Evolutionary conservation across 2,797 vertebrate species (phyloP), one percentile per base, ranked within the genome.

Genomic region (Halcyon chelicuti): DNA sequence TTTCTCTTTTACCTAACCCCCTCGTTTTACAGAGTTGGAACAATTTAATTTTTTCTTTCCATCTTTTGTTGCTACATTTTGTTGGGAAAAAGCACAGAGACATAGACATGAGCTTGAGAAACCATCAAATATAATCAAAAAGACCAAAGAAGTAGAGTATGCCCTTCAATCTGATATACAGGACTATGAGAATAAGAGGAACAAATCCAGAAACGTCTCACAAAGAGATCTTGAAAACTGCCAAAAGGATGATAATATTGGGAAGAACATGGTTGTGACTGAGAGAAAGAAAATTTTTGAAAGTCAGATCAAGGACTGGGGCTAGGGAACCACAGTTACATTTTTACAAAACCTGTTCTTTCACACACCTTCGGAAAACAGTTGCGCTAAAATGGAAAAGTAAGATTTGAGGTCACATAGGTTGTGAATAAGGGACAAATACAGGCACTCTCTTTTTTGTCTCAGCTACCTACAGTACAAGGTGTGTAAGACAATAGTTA

Each of bases 1-100:
- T 61, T 63, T 79, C 65, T 74, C 35, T 91, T 92, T 42, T 55
- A 47, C 67, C 60, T 89, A 67, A 55, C 16, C 8, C 31, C 11
- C 21, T 76, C 35, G n/a, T 82, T 96, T 70, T 63, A 55, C n/a
- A 49, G 66, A 93, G 86, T 65, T 47, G 20, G 65, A 93, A 40
- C 22, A n/a, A 15, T 77, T 67, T 5, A 1, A 10, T 65, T 23
- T 52, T 89, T 46, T 19, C 54, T 70, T 86, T 54, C 4, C 28
- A 31, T 52, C 68, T 57, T 86, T 65, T 65, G 9, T 25, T 68
- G 72, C n/a, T 67, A 5, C 3, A 0, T 72, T 75, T 89, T 8
- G 0, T 9, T 31, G 23, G 63, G 40, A 2, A 61, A 37, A 78
- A 80, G 22, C 66, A 67, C 0, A 0, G n/a, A 71, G 55, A n/a